A percentile compares a stretch with the other conserved stretches of the same genome.
Conservation (phyloP, 2,797 vertebrate genomes). For the Lates japonicus region DNA sequence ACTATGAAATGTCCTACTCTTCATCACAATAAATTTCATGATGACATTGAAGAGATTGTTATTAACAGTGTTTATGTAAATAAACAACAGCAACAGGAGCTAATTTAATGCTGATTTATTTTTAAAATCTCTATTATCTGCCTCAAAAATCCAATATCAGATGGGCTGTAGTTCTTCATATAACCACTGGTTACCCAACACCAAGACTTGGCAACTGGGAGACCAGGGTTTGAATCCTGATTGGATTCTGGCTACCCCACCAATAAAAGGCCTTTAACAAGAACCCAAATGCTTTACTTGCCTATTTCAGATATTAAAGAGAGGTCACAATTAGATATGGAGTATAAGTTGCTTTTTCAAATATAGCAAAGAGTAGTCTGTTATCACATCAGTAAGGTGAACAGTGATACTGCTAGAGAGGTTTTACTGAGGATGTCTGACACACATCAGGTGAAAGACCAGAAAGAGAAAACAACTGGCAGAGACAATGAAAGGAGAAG, state of each 20-base stretch:
- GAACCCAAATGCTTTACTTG: background rate
- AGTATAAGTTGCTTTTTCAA: too few species aligned
- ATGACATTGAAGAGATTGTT: background rate
- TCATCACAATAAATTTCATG: background rate
- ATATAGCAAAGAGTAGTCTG: background rate
- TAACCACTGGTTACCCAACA: background rate
- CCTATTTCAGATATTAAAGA: background rate
- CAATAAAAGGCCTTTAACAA: background rate
- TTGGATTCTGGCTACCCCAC: background rate
- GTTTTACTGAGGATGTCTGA: constrained; percentile 36
- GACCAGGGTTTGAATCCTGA: background rate
- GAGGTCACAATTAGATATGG: background rate
- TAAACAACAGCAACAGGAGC: background rate
- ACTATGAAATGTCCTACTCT: background rate
- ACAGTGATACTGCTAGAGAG: constrained; percentile 9
- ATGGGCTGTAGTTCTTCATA: background rate
- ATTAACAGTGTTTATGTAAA: background rate
- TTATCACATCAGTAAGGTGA: background rate
- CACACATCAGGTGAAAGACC: constrained; percentile 26
- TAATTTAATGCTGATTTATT: background rate
- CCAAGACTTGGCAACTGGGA: background rate
- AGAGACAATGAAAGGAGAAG: constrained; percentile 21
- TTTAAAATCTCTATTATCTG: background rate
- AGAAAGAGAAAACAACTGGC: constrained; percentile 22
- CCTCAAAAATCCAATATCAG: background rate